Base-by-base conservation (phyloP, 2,888 invertebrate genomes). In the Chrysomela aeneicollis region DNA sequence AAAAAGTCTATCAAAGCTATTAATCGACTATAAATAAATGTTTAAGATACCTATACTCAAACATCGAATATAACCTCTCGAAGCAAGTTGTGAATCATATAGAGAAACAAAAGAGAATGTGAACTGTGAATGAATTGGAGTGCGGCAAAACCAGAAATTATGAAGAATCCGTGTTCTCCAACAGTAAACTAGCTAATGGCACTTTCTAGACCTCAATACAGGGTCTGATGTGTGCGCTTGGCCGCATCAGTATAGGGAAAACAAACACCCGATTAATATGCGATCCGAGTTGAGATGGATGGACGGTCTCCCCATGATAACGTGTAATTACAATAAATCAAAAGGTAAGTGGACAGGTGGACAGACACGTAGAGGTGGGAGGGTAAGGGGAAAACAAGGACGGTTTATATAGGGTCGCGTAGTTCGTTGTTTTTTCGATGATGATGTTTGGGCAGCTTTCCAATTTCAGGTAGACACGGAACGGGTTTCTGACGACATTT, bases 321-420 rank as follows among this genome's bases (percentile, higher is more conserved):
- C 75, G 61, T 70, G 70, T 75, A 75, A 75, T 75, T 75, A 75
- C 69, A 73, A 74, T 74, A 74, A 74, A 74, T 75, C 74, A 75
- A 73, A n/a, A 73, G 71, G 71, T 71, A 72, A 74, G 72, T 73
- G 74, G 75, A 69, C 75, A 74, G 71, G 71, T 73, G 73, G 72
- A 73, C 74, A 67, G 64, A 66, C 64, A 64, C 68, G 70, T 66
- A 64, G 63, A 59, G 57, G 66, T 68, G 69, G 66, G 65, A 62
- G 59, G 60, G 15, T 51, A 63, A 62, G 59, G 62, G 63, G 62
- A 6, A 26, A 26, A 26, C 26, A 26, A 26, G 26, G 26, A 26
- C 26, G 26, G 6, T 26, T n/a, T n/a, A 6, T 26, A 5, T 66
- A 63, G 64, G 59, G 61, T 64, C 42, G 42, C 6, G 58, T 53